Evolutionary conservation across 2,113 vertebrate genomes (phyloP).

Genomic region (Sterrhoptilus dennistouni): DNA sequence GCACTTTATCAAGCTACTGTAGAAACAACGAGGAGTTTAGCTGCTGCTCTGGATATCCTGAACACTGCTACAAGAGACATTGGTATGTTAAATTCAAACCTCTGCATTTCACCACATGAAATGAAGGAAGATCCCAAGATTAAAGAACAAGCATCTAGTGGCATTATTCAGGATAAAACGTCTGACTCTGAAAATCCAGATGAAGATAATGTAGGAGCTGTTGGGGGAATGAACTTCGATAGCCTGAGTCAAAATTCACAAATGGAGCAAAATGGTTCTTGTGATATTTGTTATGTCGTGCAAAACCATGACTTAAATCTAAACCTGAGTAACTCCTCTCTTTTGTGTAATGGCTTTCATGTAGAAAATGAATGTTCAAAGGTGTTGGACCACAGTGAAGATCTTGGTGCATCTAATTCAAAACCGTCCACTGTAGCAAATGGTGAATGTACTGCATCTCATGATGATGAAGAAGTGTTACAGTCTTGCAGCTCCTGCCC

Average conservation of each 20-base stretch:
- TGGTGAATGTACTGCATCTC: slow-evolving; percentile 68
- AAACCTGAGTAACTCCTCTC: slow-evolving; percentile 54
- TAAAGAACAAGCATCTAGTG: slow-evolving; percentile 67
- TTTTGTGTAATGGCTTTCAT: slow-evolving; percentile 83
- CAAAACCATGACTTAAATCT: slow-evolving; percentile 55
- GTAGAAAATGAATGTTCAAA: slow-evolving; percentile 64
- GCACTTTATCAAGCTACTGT: slow-evolving; percentile 93
- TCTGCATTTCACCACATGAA: slow-evolving; percentile 71
- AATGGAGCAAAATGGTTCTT: slow-evolving; percentile 80
- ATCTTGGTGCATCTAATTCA: slow-evolving; percentile 60
- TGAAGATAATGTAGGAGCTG: slow-evolving; percentile 86
- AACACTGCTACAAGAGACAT: slow-evolving; percentile 86
- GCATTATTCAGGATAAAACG: slow-evolving; percentile 70
- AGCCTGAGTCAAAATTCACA: slow-evolving; percentile 66
- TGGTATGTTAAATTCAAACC: slow-evolving; percentile 79
- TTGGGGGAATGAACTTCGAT: slow-evolving; percentile 79
- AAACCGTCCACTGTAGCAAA: slow-evolving; percentile 64
- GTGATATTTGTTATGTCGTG: slow-evolving; percentile 76
- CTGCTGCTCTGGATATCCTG: slow-evolving; percentile 89
- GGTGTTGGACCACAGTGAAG: slow-evolving; percentile 57
- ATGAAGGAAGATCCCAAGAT: slow-evolving; percentile 70
- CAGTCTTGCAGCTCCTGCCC: slow-evolving; percentile 75
- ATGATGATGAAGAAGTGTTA: slow-evolving; percentile 60
- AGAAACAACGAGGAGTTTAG: slow-evolving; percentile 91
- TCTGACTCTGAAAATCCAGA: slow-evolving; percentile 76